Base-by-base conservation (phyloP, 2,888 invertebrate species). In the Chymomyza procnemis region DNA sequence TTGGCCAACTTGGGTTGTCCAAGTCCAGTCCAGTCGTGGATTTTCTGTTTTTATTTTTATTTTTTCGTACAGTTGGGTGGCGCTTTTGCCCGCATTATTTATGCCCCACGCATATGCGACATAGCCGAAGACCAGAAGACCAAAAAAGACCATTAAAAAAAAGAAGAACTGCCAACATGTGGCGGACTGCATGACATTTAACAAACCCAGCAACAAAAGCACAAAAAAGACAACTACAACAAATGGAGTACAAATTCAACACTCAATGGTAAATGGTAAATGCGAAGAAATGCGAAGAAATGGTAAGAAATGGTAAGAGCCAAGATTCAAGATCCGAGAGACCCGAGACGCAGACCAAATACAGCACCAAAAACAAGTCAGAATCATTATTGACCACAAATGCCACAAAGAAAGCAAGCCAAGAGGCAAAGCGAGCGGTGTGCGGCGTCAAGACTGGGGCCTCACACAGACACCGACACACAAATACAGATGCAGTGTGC, bases 311-410 rank as follows among this genome's bases (percentile, higher is more conserved):
- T 52, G 34, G 4, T 22, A 60, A 48, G 22, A 61, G 18, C 21
- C 47, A 16, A 60, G 46, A 48, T 57, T 26, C n/a, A 41, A 41
- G 34, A 12, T 41, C 9, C 12, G 34, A 41, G 34, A 34, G 50
- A 16, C 21, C 50, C 22, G 61, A 22, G 54, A 55, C 34, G 21
- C 26, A 58, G 61, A 26, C 48, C 54, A 69, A 52, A 57, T 64
- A 48, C 59, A 55, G 9, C 63, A 67, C 57, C 61, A 59, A 58
- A n/a, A 41, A 19, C 54, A 66, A 71, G 67, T 83, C 65, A 66
- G 85, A 86, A 87, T 86, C 80, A 87, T 84, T 88, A 78, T 79
- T 88, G 85, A 87, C 88, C 88, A 88, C 88, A 80, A 83, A 77
- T 77, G 73, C 76, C 75, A 74, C 76, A 78, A 88, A 76, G 83